These are phyloP conservation scores for Acronicta alni DNA, from an alignment of 2,888 invertebrate genomes.

Conservation along the genomic window DNA sequence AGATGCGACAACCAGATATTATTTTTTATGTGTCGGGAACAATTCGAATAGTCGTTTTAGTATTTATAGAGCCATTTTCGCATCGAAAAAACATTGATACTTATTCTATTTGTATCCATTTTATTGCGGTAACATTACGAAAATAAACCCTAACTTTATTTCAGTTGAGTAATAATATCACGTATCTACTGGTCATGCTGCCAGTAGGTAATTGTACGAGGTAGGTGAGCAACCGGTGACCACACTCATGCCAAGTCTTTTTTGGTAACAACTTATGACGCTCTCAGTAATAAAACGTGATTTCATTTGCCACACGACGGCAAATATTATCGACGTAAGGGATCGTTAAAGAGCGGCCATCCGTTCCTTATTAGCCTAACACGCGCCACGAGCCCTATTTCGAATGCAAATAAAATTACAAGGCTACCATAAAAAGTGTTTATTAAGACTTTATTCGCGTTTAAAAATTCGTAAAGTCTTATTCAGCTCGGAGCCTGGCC, in stretches of 20 bases:
- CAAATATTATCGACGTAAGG: constrained; percentile 75
- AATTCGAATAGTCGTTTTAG: constrained; percentile 55
- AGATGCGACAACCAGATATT: constrained; percentile 64
- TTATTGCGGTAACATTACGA: constrained; percentile 44
- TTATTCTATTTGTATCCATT: constrained; percentile 44
- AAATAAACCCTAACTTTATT: constrained; percentile 33
- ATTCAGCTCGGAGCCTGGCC: constrained; percentile 74
- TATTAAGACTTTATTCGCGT: constrained; percentile 86
- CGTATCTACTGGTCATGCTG: constrained; percentile 38
- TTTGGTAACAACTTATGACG: constrained; percentile 72
- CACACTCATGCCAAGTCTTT: constrained; percentile 62
- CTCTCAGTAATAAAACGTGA: constrained; percentile 74
- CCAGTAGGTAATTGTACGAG: constrained; percentile 42
- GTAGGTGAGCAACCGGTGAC: constrained; percentile 61
- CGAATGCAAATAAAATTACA: constrained; percentile 85
- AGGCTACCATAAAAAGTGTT: constrained; percentile 84
- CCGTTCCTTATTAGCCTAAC: constrained; percentile 85
- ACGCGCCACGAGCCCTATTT: constrained; percentile 83
- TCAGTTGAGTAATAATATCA: constrained; percentile 35
- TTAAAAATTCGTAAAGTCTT: constrained; percentile 88
- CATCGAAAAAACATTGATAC: constrained; percentile 39
- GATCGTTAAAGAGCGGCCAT: constrained; percentile 80
- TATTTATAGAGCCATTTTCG: constrained; percentile 56
- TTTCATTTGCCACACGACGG: constrained; percentile 75
- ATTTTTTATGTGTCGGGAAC: constrained; percentile 58